A percentile compares a stretch with the other conserved stretches of the same genome.
phyloP scores from a whole-genome alignment of 2,113 vertebrate genomes.

The Tichodroma muraria region DNA sequence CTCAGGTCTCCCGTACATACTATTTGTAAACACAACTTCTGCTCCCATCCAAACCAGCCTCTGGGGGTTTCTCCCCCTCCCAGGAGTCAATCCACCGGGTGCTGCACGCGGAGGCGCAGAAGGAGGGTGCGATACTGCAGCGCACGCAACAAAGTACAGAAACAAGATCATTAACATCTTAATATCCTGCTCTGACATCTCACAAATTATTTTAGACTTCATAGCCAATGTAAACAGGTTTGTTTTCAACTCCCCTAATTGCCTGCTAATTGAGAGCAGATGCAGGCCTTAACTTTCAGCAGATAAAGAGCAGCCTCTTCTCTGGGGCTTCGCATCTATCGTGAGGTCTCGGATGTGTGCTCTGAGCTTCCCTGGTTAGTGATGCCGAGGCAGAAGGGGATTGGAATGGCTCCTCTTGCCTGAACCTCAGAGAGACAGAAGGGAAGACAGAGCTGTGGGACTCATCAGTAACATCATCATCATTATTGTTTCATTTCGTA shows the following conservation, averaged over 20 bases:
- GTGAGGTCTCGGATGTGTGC: neutral
- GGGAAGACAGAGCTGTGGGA: constrained; percentile 34
- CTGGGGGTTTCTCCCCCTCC: neutral
- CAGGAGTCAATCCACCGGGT: neutral
- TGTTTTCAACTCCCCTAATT: constrained; percentile 59
- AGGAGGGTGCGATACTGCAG: neutral
- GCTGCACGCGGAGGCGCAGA: neutral
- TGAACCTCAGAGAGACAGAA: neutral
- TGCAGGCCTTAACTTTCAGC: constrained; percentile 25
- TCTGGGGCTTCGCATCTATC: neutral
- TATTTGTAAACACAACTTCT: neutral
- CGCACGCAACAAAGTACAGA: neutral
- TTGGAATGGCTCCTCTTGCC: neutral
- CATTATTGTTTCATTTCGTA: constrained; percentile 46
- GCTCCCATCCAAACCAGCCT: neutral
- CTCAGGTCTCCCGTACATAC: neutral
- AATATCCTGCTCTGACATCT: constrained; percentile 66
- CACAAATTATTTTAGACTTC: constrained; percentile 65
- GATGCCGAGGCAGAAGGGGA: neutral
- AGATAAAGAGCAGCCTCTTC: constrained; percentile 46
- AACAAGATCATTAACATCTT: constrained; percentile 65
- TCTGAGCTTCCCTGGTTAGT: neutral
- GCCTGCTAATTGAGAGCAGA: constrained; percentile 53
- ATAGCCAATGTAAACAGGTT: constrained; percentile 58
- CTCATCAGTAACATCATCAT: constrained; percentile 54